A percentile compares a stretch with the other conserved stretches of the same genome.
phyloP scores from a whole-genome alignment of 2,113 vertebrate genomes.

The Eublepharis macularius region DNA sequence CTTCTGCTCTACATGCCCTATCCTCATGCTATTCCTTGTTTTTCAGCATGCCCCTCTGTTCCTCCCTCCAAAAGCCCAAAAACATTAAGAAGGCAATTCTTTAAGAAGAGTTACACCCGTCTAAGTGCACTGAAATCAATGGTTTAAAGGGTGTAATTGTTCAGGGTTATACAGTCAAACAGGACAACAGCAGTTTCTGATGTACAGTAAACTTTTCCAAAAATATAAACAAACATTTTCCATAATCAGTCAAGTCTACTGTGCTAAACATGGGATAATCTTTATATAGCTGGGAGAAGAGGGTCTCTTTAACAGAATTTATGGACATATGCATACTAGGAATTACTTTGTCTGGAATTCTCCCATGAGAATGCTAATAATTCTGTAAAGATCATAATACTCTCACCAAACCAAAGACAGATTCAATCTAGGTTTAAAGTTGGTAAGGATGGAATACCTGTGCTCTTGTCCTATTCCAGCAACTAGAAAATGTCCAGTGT shows the following conservation, averaged over 20 bases:
- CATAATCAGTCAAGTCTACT: not conserved
- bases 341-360: not conserved
- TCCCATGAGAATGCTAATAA: not conserved
- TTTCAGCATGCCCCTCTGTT: too few species aligned
- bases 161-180: too few species aligned
- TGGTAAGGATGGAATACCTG: constrained; percentile 74
- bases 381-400: not conserved
- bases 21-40: not conserved
- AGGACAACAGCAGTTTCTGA: not conserved
- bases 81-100: too few species aligned
- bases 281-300: too few species aligned
- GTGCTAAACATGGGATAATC: not conserved
- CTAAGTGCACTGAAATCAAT: too few species aligned
- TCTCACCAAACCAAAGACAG: not conserved
- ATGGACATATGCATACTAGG: not conserved
- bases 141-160: too few species aligned
- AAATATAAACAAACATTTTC: too few species aligned
- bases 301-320: not conserved
- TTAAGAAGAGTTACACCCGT: too few species aligned
- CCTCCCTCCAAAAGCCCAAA: not conserved
- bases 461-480: constrained; percentile 95
- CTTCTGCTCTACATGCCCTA: not conserved
- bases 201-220: not conserved
- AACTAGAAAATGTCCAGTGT: constrained; percentile 87
- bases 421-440: not conserved